These are phyloP conservation scores for Odobenus rosmarus DNA, from an alignment of 2,113 vertebrate genomes.

Conservation along the genomic window DNA sequence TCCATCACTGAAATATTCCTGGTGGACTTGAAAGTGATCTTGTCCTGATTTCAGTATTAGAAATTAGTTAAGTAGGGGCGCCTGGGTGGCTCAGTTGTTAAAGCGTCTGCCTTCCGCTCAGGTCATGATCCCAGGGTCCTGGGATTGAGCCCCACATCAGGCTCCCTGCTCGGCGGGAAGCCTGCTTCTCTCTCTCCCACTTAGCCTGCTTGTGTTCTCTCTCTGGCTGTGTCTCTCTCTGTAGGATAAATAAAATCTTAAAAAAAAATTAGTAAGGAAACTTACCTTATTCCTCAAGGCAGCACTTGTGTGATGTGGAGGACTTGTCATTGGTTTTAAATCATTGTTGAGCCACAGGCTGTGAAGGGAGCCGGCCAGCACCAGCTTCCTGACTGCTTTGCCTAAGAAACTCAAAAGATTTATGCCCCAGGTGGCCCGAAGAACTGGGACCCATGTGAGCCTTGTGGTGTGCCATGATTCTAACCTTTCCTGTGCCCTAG, in stretches of 20 bases:
- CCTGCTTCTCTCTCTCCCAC: no score
- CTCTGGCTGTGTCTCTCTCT: no score
- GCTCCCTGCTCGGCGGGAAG: no score
- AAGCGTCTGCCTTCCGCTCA: no score
- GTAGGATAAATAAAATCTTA: no score
- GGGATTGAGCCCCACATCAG: no score
- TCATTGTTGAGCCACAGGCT: not conserved
- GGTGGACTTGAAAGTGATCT: not conserved
- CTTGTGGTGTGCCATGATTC: not conserved
- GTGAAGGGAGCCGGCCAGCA: not conserved
- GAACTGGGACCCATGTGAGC: not conserved
- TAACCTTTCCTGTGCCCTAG: not conserved
- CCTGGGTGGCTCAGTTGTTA: no score
- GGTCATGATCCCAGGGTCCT: no score
- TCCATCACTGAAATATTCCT: not conserved
- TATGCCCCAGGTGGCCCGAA: not conserved
- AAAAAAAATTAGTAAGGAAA: not conserved
- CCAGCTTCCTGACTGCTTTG: not conserved
- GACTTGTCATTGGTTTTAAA: not conserved
- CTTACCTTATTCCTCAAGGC: not conserved
- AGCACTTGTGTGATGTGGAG: not conserved
- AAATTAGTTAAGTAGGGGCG: not conserved
- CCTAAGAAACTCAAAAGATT: not conserved
- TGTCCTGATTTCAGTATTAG: conserved; percentile 24
- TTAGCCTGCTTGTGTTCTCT: no score